Conservation (phyloP, 2,113 vertebrate species). For the Anoplopoma fimbria region DNA sequence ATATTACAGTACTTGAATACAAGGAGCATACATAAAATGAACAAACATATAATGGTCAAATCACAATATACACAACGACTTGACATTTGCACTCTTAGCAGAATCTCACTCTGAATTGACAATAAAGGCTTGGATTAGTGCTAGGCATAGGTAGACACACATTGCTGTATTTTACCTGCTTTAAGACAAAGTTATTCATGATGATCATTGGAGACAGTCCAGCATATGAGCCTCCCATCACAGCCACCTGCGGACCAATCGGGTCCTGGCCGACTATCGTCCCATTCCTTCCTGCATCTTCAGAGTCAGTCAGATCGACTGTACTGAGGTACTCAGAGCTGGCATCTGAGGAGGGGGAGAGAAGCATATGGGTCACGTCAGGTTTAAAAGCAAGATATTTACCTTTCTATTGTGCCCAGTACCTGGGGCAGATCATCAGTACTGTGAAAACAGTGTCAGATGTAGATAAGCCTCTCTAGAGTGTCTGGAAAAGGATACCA, state of each 20-base stretch:
- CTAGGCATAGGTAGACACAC: neutral
- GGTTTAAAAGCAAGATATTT: slow-evolving; percentile 22
- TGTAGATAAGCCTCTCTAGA: slow-evolving; percentile 40
- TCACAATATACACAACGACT: neutral
- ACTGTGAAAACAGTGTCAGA: slow-evolving; percentile 40
- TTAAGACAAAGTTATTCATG: slow-evolving; percentile 92
- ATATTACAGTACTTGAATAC: neutral
- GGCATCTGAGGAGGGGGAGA: slow-evolving; percentile 82
- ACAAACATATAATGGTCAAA: neutral
- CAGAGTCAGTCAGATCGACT: slow-evolving; percentile 88
- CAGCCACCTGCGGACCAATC: slow-evolving; percentile 69
- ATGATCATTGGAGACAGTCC: slow-evolving; percentile 88
- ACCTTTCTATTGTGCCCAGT: slow-evolving; percentile 8
- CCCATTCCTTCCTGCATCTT: slow-evolving; percentile 83
- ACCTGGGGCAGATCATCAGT: slow-evolving; percentile 4
- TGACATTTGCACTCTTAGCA: neutral
- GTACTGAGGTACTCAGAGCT: slow-evolving; percentile 90
- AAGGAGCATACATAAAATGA: neutral
- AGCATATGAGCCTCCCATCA: slow-evolving; percentile 82
- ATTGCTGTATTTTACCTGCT: slow-evolving; percentile 84
- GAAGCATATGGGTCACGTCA: slow-evolving; percentile 36
- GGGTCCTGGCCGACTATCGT: slow-evolving; percentile 61
- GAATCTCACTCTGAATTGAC: neutral
- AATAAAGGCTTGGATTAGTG: neutral
- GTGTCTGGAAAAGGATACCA: slow-evolving; percentile 41